Evolutionary conservation across 2,113 vertebrate species (phyloP), one percentile per base, ranked within the genome.

Genomic region (Lepus timidus): DNA sequence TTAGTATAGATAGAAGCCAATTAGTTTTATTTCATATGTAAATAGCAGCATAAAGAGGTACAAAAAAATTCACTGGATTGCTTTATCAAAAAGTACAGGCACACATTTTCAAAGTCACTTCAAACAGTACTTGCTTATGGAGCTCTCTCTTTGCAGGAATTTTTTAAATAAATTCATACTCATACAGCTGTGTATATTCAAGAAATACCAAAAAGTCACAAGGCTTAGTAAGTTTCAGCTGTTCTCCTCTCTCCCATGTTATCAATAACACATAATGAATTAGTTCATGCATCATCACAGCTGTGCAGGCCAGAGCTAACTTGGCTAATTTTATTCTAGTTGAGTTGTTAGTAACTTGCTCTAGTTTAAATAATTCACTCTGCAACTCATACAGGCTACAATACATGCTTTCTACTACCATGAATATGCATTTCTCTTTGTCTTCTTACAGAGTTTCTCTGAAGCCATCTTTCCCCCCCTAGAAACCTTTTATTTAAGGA

Each of bases 21-120:
- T 96, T 96, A 71, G 95, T 70, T 98, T 86, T 73, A 96, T 97
- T 98, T 98, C 97, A 96, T 87, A 95, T 97, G 98, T 85, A 98
- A 98, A 98, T 94, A 87, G 68, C 3, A 90, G 80, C 29, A 96
- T 39, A 19, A 92, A 96, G 94, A 75, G 61, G 70, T 96, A 96
- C 74, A 88, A 55, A 92, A 17, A 97, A 92, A 92, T 86, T 96
- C 96, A 39, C 0, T 91, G 95, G 58, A 89, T 67, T 44, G 20
- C n/a, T 82, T 97, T 92, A 86, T 95, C 85, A 61, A 84, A 84
- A 80, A 94, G 95, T 94, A 97, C 76, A 87, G 86, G 85, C 94
- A 96, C 85, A 93, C 94, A 95, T 97, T 96, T 95, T 93, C 31
- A 96, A 96, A 98, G 97, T 94, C 97, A 96, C 97, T 98, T 97